Base-by-base conservation (phyloP, 2,888 invertebrate genomes). In the Petrophora chlorosata region DNA sequence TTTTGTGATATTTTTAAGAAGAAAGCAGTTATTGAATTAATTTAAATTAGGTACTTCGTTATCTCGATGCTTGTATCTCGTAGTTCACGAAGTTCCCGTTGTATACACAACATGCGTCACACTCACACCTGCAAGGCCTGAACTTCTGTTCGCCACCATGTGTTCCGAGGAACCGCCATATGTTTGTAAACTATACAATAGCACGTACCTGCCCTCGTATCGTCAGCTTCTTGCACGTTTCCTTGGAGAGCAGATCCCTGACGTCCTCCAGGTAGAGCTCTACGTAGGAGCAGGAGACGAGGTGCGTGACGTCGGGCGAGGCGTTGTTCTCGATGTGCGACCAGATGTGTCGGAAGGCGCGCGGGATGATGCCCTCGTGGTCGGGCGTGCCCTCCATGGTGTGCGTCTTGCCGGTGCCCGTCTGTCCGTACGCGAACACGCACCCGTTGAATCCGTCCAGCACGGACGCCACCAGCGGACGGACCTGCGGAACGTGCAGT, bases 381-480 rank as follows among this genome's bases (percentile, higher is more conserved):
- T 90, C 91, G 42, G 92, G 86, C 10, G 92, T 84, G 52, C 96
- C 96, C 91, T 94, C 94, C 94, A 94, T 94, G 7, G 94, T 94
- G 81, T 92, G 94, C 5, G 94, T 94, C 81, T 94, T 94, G 39
- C 99, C 99, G 0, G 99, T 99, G 53, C 99, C 99, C 0, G 99
- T 99, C 90, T 99, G 99, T 0, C 99, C 99, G 83, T 99, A 99
- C 0, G 99, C 99, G 91, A 99, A 99, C 63, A 99, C 98, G 66
- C 99, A 99, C 8, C 99, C 99, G 87, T 99, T 99, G 87, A 99
- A 99, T 1, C 99, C 99, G 75, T 97, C 96, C 53, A 99, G 92
- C 3, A 99, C 99, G 0, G 98, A 98, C 57, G 98, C 95, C 13
- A 99, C 98, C 67, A 99, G 86, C 0, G 98, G 98, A 34, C 97